A percentile compares a stretch with the other conserved stretches of the same genome.
Conservation (phyloP, 2,888 invertebrate species). For the Hirtodrosophila trivittata region DNA sequence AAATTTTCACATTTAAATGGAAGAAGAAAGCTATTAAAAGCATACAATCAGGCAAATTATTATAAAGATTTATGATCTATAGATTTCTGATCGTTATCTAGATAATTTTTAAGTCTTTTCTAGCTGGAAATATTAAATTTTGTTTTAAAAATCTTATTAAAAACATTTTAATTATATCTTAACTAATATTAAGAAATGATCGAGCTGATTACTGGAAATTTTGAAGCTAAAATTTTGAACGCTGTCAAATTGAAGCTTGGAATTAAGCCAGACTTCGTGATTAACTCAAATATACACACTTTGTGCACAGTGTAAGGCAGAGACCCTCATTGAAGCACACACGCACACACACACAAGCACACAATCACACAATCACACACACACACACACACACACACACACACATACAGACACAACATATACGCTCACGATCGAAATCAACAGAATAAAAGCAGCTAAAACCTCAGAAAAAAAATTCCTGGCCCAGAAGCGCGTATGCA, state of each 20-base stretch:
- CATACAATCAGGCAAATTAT: too few species aligned
- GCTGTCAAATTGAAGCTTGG: not conserved
- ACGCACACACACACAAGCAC: constrained; percentile 16
- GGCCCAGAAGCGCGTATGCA: constrained; percentile 37
- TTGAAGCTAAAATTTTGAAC: not conserved
- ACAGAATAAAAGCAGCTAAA: constrained; percentile 47
- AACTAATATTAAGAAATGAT: too few species aligned
- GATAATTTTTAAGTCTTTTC: too few species aligned
- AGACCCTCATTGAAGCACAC: constrained; percentile 42
- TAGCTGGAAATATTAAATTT: too few species aligned
- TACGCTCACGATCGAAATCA: constrained; percentile 49
- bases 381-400: not conserved
- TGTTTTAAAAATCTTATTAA: too few species aligned
- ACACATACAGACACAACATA: not conserved
- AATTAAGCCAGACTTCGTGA: constrained; percentile 31
- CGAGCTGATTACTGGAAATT: too few species aligned
- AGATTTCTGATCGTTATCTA: too few species aligned
- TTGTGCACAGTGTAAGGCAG: constrained; percentile 65
- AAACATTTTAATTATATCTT: too few species aligned
- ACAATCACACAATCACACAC: constrained; percentile 19
- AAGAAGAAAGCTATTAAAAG: too few species aligned
- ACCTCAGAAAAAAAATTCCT: constrained; percentile 55
- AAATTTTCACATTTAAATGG: too few species aligned
- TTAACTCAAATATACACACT: constrained; percentile 6
- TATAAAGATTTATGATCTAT: too few species aligned